phyloP scores from a whole-genome alignment of 2,888 invertebrate genomes.

The Stenodema calcarata region DNA sequence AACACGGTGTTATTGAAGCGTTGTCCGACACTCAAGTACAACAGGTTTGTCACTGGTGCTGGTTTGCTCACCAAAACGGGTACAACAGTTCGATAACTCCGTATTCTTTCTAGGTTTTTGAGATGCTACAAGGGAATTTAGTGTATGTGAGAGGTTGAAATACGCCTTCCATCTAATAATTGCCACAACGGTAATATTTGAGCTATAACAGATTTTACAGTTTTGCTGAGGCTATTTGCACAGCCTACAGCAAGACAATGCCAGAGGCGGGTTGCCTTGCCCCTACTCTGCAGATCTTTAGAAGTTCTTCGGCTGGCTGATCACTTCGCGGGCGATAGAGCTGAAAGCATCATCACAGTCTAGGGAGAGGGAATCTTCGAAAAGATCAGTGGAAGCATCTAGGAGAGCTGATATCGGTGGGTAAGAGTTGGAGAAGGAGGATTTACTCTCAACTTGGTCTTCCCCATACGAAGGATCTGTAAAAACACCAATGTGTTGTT shows the following conservation, averaged over 20 bases:
- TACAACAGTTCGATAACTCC: too few relatives aligned
- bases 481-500: neutral
- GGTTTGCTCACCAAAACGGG: too few relatives aligned
- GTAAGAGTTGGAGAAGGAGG: conserved; percentile 7
- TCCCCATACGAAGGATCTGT: neutral
- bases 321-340: conserved; percentile 20
- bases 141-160: neutral
- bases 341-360: conserved; percentile 42
- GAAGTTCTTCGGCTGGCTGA: conserved; percentile 19
- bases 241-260: neutral
- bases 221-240: neutral
- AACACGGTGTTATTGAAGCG: too few relatives aligned
- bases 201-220: neutral
- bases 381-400: conserved; percentile 31
- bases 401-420: conserved; percentile 37
- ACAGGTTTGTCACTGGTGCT: too few relatives aligned
- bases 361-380: conserved; percentile 32
- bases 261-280: neutral
- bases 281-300: neutral
- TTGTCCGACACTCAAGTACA: too few relatives aligned
- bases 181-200: neutral
- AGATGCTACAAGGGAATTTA: too few relatives aligned
- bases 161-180: neutral
- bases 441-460: conserved; percentile 25
- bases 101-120: too few relatives aligned